phyloP scores from a whole-genome alignment of 2,888 invertebrate species.

The Cephus spinipes region DNA sequence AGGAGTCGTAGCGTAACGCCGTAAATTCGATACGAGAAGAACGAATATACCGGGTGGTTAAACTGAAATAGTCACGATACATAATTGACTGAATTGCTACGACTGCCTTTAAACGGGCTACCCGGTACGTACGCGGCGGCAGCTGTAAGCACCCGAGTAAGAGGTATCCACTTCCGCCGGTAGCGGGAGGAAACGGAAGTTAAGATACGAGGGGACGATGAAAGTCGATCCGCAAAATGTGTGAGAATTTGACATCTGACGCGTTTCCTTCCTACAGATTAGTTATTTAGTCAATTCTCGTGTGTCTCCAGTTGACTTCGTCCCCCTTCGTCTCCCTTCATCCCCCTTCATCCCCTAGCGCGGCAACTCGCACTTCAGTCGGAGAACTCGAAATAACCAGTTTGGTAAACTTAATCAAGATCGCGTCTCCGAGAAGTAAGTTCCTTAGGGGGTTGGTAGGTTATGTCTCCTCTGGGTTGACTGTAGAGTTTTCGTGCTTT shows the following conservation, averaged over 20 bases:
- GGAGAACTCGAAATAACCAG: background rate
- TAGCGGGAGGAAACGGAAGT: conserved; percentile 9
- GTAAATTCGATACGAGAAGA: background rate
- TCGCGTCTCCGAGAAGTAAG: background rate
- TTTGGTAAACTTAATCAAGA: background rate
- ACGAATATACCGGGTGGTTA: background rate
- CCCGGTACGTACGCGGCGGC: background rate
- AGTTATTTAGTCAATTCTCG: background rate
- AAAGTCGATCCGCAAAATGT: conserved; percentile 31
- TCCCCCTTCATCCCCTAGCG: background rate
- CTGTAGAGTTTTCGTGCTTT: background rate
- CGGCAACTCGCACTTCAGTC: background rate
- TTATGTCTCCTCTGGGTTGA: background rate
- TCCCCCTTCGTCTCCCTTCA: background rate
- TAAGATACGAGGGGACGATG: background rate
- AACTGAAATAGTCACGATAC: background rate
- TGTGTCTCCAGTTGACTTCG: background rate
- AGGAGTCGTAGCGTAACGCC: background rate
- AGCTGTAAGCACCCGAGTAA: conserved; percentile 24
- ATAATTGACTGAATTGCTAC: background rate
- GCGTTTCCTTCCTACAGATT: conserved; percentile 4
- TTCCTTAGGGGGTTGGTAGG: background rate
- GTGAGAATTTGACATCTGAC: conserved; percentile 34
- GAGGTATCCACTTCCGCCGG: background rate
- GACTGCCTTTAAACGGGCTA: background rate